These are phyloP conservation scores for Buceros bicornis DNA, from an alignment of 2,797 vertebrate species.

Conservation along the genomic window DNA sequence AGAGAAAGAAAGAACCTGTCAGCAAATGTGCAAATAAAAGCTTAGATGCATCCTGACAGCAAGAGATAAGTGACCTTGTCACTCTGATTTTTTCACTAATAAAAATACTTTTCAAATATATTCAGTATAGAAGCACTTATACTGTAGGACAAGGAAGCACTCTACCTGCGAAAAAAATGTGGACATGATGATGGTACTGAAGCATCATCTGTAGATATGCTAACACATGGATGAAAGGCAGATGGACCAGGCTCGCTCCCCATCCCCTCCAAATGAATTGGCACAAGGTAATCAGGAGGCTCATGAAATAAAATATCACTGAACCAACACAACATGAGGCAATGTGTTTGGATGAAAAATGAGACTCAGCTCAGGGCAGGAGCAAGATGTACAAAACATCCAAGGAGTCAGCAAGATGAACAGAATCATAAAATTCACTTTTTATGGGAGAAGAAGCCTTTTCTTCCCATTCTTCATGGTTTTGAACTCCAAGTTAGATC, in stretches of 20 bases:
- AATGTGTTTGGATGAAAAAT: neutral
- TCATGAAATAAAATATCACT: neutral
- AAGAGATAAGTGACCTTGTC: conserved; percentile 12
- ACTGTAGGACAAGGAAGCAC: neutral
- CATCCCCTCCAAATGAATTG: neutral
- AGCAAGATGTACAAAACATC: neutral
- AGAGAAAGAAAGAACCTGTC: neutral
- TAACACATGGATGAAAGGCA: neutral
- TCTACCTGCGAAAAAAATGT: neutral
- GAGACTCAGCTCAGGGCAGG: neutral
- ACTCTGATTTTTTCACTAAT: neutral
- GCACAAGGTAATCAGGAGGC: neutral
- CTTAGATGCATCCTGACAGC: neutral
- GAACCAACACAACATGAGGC: fast-evolving
- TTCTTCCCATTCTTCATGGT: neutral
- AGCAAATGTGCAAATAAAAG: conserved; percentile 34
- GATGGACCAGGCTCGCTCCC: fast-evolving
- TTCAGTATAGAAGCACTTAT: neutral
- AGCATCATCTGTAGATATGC: neutral
- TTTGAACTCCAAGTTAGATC: neutral
- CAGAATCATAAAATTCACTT: neutral
- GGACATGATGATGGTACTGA: neutral
- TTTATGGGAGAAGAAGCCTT: neutral
- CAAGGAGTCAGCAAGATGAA: neutral
- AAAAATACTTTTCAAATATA: neutral